phyloP scores from a whole-genome alignment of 2,888 invertebrate species.

The Ganaspis brasiliensis region DNA sequence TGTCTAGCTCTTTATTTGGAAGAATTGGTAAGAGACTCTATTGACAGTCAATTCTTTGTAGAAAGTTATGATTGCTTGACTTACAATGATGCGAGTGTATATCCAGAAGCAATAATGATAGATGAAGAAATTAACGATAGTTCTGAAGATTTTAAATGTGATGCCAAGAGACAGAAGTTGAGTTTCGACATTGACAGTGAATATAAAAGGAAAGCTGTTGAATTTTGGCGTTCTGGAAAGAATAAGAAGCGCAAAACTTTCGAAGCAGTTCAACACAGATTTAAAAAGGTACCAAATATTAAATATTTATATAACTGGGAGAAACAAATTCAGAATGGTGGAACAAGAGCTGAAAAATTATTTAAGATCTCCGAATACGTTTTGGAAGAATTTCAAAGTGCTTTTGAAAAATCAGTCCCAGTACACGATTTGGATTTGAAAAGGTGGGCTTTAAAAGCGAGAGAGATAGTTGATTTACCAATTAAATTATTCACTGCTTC shows the following conservation, averaged over 20 bases:
- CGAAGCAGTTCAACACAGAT: conserved; percentile 17
- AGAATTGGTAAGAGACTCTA: neutral
- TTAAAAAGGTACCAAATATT: conserved; percentile 19
- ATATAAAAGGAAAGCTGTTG: conserved; percentile 1
- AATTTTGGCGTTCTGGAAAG: no score
- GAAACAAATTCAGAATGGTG: conserved; percentile 2
- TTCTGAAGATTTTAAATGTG: conserved; percentile 7
- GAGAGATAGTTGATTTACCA: no score
- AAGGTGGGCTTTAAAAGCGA: no score
- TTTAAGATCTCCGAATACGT: no score
- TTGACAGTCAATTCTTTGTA: neutral
- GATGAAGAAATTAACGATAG: conserved; percentile 23
- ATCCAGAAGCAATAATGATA: conserved; percentile 14
- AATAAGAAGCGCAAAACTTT: conserved; percentile 13
- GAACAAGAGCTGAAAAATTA: conserved; percentile 4
- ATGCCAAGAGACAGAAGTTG: neutral
- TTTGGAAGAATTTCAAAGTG: no score
- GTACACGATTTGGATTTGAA: no score
- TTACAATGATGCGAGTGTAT: conserved; percentile 2
- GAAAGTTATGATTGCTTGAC: conserved; percentile 5
- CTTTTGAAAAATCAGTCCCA: no score
- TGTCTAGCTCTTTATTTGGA: neutral
- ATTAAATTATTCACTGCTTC: no score
- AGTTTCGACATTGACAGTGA: conserved; percentile 14
- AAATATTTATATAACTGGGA: conserved; percentile 20